Base-by-base conservation (phyloP, 2,888 invertebrate genomes). In the Camptogramma bilineatum region DNA sequence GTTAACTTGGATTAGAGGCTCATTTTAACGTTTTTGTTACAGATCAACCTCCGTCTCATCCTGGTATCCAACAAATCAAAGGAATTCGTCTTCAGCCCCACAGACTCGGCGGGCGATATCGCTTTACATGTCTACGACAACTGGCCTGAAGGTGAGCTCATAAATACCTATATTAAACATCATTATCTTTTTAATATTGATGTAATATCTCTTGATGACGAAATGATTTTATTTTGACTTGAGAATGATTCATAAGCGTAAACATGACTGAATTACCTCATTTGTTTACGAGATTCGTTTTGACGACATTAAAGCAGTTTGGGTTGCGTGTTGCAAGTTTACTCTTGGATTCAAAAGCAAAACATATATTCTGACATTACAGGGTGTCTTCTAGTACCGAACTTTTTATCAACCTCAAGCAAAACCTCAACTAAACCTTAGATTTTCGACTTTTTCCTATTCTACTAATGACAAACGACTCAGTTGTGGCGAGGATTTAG, bases 31-130 rank as follows among this genome's bases (percentile, higher is more conserved):
- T 28, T 39, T 10, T 69, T 64, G 62, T 72, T 72, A 9, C 96
- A 99, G 99, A 98, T 99, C 92, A 99, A 99, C 94, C 95, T 99
- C 90, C 96, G 98, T 87, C 95, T 99, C 94, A 99, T 99, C 90
- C 96, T 99, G 92, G 99, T 99, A 88, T 99, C 98, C 93, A 99
- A 99, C 81, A 98, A 99, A 94, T 99, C 99, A 91, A 98, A 98
- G 95, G 99, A 99, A 95, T 99, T 99, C 95, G 95, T 98, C 86
- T 99, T 99, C 94, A 97, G 96, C 89, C 98, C 99, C 70, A 97
- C 97, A 83, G 98, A 98, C 94, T 99, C 99, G 74, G 99, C 99
- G 80, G 98, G 98, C 81, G 99, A 99, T 93, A 99, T 99, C 91
- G 99, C 99, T 80, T 98, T 99, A 94, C 97, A 98, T 94, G 99